Percentiles rank a stretch among this genome's conserved stretches.
These are phyloP conservation scores for Silurus lanzhouensis DNA, from an alignment of 2,797 vertebrate genomes.

Conservation along the genomic window DNA sequence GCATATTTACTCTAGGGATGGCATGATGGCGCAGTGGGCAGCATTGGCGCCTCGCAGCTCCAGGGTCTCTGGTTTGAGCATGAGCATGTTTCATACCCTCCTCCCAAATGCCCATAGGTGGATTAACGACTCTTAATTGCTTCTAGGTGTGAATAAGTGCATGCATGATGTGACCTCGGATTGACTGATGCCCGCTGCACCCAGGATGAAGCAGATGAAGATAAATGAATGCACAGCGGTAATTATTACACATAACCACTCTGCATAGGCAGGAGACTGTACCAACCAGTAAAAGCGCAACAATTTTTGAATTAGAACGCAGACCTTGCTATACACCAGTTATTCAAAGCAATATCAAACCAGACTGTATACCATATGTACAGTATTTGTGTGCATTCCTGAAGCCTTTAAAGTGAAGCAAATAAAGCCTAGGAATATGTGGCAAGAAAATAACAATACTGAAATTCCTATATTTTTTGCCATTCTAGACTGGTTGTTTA, in stretches of 20 bases:
- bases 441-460: not conserved
- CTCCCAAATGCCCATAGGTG: not conserved
- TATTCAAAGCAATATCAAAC: not conserved
- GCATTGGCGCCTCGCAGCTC: not conserved
- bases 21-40: not conserved
- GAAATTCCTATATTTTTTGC: not conserved
- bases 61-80: not conserved
- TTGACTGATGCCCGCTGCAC: not conserved
- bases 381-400: not conserved
- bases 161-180: not conserved
- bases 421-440: not conserved
- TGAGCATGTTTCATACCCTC: not conserved
- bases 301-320: not conserved
- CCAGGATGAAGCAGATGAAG: not conserved
- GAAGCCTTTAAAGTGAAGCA: not conserved
- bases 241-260: not conserved
- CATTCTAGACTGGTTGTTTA: not conserved
- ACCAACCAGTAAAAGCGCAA: not conserved
- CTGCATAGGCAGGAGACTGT: not conserved
- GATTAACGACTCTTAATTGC: not conserved
- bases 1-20: slow-evolving; percentile 22
- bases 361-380: not conserved
- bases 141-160: not conserved
- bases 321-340: not conserved
- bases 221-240: not conserved